phyloP scores from a whole-genome alignment of 2,888 invertebrate genomes.

The Xiphydria camelus region DNA sequence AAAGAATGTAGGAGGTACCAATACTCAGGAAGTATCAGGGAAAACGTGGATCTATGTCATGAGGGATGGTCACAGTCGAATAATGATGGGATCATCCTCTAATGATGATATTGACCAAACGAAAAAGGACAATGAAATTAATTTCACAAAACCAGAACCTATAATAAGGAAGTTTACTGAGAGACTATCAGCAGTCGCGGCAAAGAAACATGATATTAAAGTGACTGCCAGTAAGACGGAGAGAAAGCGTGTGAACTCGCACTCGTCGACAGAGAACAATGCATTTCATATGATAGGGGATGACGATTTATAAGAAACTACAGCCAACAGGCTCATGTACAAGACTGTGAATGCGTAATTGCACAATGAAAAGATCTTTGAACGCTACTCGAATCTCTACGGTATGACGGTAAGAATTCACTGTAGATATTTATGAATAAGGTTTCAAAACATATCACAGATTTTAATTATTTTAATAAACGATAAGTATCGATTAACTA shows the following conservation, averaged over 20 bases:
- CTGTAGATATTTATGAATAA: no score
- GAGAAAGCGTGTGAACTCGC: slow-evolving; percentile 42
- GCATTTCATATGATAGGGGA: slow-evolving; percentile 96
- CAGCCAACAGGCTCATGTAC: no score
- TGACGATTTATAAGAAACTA: slow-evolving; percentile 80
- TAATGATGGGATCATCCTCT: slow-evolving; percentile 64
- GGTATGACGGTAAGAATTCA: no score
- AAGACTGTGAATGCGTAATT: neutral
- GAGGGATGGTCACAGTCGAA: slow-evolving; percentile 73
- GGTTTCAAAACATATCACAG: no score
- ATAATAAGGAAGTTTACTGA: slow-evolving; percentile 77
- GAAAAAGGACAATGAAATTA: slow-evolving; percentile 24
- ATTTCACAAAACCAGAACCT: slow-evolving; percentile 58
- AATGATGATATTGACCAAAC: slow-evolving; percentile 60
- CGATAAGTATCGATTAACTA: no score
- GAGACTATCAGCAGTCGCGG: slow-evolving; percentile 71
- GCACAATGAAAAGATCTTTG: neutral
- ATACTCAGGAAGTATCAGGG: slow-evolving; percentile 47
- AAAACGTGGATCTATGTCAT: slow-evolving; percentile 72
- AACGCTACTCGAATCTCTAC: no score
- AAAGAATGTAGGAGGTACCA: slow-evolving; percentile 68
- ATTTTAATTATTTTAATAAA: no score
- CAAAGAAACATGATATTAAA: slow-evolving; percentile 63
- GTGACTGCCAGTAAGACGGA: slow-evolving; percentile 29
- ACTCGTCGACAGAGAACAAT: slow-evolving; percentile 82